phyloP scores from a whole-genome alignment of 2,113 vertebrate species.

The Bettongia penicillata region DNA sequence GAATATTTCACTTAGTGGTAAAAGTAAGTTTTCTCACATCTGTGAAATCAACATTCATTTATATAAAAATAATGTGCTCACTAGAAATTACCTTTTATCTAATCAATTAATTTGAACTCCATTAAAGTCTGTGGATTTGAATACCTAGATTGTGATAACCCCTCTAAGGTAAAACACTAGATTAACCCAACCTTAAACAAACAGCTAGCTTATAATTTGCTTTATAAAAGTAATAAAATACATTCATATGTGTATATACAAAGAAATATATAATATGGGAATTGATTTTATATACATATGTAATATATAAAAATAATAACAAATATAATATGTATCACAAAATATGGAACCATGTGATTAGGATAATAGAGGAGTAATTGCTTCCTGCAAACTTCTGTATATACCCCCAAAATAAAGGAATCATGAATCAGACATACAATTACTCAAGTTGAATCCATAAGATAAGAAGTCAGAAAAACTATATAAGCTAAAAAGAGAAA shows the following conservation, averaged over 20 bases:
- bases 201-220: neutral
- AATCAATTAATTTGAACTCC: neutral
- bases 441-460: neutral
- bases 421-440: neutral
- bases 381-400: neutral
- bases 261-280: neutral
- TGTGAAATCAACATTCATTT: slow-evolving; percentile 41
- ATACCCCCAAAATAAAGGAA: neutral
- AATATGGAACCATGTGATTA: neutral
- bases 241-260: neutral
- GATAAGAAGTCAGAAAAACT: neutral
- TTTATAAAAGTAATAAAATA: neutral
- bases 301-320: neutral
- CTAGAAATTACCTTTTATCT: neutral
- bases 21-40: slow-evolving; percentile 33
- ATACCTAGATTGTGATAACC: neutral
- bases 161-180: neutral
- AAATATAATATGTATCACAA: neutral
- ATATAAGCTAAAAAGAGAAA: neutral
- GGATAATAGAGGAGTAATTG: neutral
- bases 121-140: neutral
- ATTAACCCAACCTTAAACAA: neutral
- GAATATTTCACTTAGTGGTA: slow-evolving; percentile 9
- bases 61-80: neutral
- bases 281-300: neutral